Evolutionary conservation across 2,888 invertebrate species (phyloP), one percentile per base, ranked within the genome.

Genomic region (Polyommatus icarus): DNA sequence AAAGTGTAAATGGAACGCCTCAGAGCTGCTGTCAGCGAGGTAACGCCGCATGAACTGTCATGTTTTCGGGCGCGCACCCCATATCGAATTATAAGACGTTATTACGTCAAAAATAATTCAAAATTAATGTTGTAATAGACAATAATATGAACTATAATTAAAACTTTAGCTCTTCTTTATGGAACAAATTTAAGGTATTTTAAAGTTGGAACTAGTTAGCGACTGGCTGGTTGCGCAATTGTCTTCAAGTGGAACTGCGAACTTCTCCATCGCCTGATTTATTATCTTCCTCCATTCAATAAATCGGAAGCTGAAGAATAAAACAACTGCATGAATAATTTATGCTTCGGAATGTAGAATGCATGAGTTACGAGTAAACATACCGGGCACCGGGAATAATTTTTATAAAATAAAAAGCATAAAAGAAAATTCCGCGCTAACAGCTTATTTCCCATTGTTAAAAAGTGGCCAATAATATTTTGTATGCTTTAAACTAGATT

Each of bases 241-340:
- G 29, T 67, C 67, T 67, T 32, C 67, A 67, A 67, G 1, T 15
- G 6, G 67, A 67, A 67, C 67, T 67, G 32, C 29, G 29, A 67
- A 32, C 29, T 67, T 67, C 29, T 29, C 67, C 67, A 67, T 67
- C 29, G 67, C 29, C 29, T 67, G 67, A 67, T 67, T 67, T 67
- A 67, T 67, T 29, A 67, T 67, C 24, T 24, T 24, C 61, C 12
- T 67, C 67, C 67, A 67, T 29, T 67, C 29, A 32, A 29, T 67
- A 67, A 67, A 67, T 67, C 67, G 67, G 67, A 29, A 67, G 29
- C 67, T 67, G 29, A 67, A 67, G 67, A 67, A 15, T 24, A 61
- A 61, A 61, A 29, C 61, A 61, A 61, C 29, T 61, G 61, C 61
- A 61, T 61, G 61, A 61, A 61, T 61, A 61, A 61, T 29, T 67